Percentiles rank a stretch among this genome's conserved stretches.
Conservation (phyloP, 2,888 invertebrate species). For the Cephus sareptanus region DNA sequence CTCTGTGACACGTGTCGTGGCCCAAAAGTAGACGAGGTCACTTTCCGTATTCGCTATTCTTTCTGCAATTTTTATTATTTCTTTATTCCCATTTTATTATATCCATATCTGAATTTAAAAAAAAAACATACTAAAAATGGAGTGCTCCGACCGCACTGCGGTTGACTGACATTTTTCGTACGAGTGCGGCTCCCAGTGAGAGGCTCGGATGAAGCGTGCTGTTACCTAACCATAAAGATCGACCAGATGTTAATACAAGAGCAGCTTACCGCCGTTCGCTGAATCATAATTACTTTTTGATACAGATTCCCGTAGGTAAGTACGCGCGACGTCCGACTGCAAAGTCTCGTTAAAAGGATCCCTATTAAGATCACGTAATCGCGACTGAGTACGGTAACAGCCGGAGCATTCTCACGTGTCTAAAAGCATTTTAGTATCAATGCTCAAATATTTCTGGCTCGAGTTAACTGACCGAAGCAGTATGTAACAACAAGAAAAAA, state of each 20-base stretch:
- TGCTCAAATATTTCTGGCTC: not conserved
- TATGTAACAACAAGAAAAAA: not conserved
- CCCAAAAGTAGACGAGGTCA: not conserved
- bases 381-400: not conserved
- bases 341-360: not conserved
- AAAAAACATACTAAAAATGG: not conserved
- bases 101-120: not conserved
- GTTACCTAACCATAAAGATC: slow-evolving; percentile 5
- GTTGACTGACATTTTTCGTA: slow-evolving; percentile 1
- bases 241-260: not conserved
- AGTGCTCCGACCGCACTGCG: not conserved
- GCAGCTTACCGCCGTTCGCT: not conserved
- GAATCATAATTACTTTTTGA: not conserved
- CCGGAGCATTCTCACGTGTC: not conserved
- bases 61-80: too few species aligned
- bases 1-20: not conserved
- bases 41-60: not conserved
- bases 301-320: not conserved
- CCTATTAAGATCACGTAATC: not conserved
- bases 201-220: not conserved
- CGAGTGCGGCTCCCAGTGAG: slow-evolving; percentile 3
- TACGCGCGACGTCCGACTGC: not conserved
- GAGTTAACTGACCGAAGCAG: not conserved
- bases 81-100: not conserved
- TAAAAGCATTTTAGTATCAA: not conserved